Base-by-base conservation (phyloP, 2,888 invertebrate genomes). In the Acanthosepion esculentum region DNA sequence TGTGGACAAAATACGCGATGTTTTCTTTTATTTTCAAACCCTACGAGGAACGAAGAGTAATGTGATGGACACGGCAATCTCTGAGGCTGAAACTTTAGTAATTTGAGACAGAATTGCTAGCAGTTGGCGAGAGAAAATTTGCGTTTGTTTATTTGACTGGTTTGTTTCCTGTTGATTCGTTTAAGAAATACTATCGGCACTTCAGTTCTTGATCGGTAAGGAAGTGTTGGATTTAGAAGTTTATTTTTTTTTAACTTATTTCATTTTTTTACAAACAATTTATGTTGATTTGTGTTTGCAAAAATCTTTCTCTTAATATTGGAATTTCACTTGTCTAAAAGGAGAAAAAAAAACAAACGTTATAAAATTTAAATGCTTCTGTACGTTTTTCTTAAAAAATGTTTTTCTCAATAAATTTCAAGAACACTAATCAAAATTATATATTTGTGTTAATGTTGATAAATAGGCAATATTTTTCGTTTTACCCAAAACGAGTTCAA, bases 1-100 rank as follows among this genome's bases (percentile, higher is more conserved):
- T 10, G 64, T 55, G 48, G 59, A 94, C 33, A 55, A 55, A 48
- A 33, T 94, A 55, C 64, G 50, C 1, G 94, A 94, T 59, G 26
- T n/a, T 59, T 94, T 94, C 29, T 94, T 94, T 59, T 59, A 94
- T 33, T 94, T 94, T 29, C 94, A 94, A 48, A n/a, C n/a, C 6
- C 29, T 94, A 20, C 48, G 78, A 4, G 78, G 78, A 5, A 78
- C 78, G 33, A 78, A 78, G 12, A 78, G n/a, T 33, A 78, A 78
- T 12, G n/a, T 78, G 78, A 78, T n/a, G n/a, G 78, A 78, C n/a
- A 78, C 78, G 2, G 78, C 12, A 33, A n/a, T n/a, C 18, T 78
- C 78, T n/a, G 78, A 78, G 7, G n/a, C 2, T n/a, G n/a, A 78
- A 15, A 78, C 15, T 18, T 15, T 78, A 78, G 78, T 59, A 26